These are phyloP conservation scores for Proctacanthus coquilletti DNA, from an alignment of 1,140 invertebrate genomes.

Conservation along the genomic window DNA sequence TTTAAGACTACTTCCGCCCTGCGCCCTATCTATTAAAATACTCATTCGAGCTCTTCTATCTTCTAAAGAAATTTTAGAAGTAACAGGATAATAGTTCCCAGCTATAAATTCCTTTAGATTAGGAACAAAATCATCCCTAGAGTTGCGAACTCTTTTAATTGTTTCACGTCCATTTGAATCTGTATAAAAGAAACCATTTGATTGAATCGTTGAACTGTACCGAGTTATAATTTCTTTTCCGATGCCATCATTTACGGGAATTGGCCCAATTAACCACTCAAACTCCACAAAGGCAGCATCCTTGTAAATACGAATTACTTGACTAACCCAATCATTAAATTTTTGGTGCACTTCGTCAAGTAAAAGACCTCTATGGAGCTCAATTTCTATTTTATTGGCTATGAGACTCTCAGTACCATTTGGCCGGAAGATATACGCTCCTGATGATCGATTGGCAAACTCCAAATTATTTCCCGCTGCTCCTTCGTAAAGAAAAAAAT, in stretches of 20 bases:
- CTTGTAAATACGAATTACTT: constrained; percentile 63
- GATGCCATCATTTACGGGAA: constrained; percentile 58
- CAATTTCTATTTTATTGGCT: constrained; percentile 33
- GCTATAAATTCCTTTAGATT: constrained; percentile 47
- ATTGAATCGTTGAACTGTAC: constrained; percentile 48
- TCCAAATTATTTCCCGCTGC: constrained; percentile 40
- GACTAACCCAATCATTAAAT: constrained; percentile 61
- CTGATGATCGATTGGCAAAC: constrained; percentile 47
- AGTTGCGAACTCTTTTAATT: constrained; percentile 55
- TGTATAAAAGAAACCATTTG: constrained; percentile 66
- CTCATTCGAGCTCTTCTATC: constrained; percentile 35
- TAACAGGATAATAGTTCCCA: constrained; percentile 90
- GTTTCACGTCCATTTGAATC: constrained; percentile 89
- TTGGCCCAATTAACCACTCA: constrained; percentile 87
- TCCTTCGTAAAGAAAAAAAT: constrained; percentile 62
- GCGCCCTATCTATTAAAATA: constrained; percentile 68
- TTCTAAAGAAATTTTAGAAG: constrained; percentile 57
- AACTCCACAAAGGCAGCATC: constrained; percentile 57
- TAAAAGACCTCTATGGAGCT: constrained; percentile 41
- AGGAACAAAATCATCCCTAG: constrained; percentile 52
- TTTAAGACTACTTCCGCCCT: constrained; percentile 71
- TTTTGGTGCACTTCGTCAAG: constrained; percentile 72
- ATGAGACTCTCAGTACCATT: constrained; percentile 26
- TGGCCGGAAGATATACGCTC: constrained; percentile 80
- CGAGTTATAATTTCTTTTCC: constrained; percentile 74